phyloP scores from a whole-genome alignment of 2,113 vertebrate species.

The Malurus elegans region DNA sequence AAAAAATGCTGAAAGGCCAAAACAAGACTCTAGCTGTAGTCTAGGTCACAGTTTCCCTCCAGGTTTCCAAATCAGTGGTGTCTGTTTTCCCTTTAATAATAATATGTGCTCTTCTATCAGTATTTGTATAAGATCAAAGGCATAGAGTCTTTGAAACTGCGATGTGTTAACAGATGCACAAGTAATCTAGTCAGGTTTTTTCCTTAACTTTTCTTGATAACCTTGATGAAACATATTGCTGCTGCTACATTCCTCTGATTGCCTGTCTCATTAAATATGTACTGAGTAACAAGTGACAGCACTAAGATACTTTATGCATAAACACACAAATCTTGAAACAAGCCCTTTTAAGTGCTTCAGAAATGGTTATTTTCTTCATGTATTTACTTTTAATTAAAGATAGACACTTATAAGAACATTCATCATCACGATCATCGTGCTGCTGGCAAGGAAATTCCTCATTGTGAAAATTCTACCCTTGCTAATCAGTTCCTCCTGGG shows the following conservation, averaged over 20 bases:
- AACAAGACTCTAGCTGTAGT: neutral
- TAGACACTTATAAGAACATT: neutral
- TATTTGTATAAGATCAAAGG: neutral
- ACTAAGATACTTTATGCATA: constrained; percentile 21
- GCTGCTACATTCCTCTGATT: neutral
- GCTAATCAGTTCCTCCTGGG: neutral
- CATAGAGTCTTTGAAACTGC: neutral
- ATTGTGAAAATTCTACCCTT: neutral
- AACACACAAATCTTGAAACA: neutral
- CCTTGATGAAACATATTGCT: neutral
- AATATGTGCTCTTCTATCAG: neutral
- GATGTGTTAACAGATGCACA: neutral
- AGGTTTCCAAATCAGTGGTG: neutral
- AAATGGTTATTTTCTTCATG: neutral
- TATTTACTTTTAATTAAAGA: constrained; percentile 60
- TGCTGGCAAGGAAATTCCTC: neutral
- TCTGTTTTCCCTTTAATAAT: neutral
- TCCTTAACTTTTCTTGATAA: constrained; percentile 4
- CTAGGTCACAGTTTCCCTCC: neutral
- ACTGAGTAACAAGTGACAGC: constrained; percentile 12
- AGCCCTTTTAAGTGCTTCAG: neutral
- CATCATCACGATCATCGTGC: neutral
- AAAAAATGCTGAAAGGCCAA: neutral
- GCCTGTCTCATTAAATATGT: constrained; percentile 14
- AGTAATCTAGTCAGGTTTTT: neutral